Conservation (phyloP, 2,113 vertebrate genomes). For the Notothenia coriiceps region DNA sequence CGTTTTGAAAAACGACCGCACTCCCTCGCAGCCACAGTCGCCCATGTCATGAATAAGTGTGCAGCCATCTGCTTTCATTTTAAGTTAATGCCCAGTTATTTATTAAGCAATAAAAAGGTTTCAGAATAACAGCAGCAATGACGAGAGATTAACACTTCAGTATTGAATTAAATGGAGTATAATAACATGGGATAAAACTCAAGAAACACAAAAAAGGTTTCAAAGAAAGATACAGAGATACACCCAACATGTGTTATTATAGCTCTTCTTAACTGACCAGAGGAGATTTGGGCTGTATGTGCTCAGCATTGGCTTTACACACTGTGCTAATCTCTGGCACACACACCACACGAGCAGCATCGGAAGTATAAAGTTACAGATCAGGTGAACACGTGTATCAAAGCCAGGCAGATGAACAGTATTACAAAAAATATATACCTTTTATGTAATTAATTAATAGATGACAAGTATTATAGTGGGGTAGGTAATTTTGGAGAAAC, state of each 20-base stretch:
- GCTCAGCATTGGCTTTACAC: slow-evolving; percentile 12
- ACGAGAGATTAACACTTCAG: not conserved
- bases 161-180: not conserved
- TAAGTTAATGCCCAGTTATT: not conserved
- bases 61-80: not conserved
- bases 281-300: slow-evolving; percentile 36
- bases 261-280: slow-evolving; percentile 34
- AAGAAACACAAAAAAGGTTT: slow-evolving; percentile 5
- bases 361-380: not conserved
- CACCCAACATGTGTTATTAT: not conserved
- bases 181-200: not conserved
- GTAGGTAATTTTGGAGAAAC: no score
- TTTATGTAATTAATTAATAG: not conserved
- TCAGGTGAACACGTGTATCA: not conserved
- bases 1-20: no score
- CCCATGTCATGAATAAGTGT: no score
- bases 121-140: not conserved
- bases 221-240: not conserved
- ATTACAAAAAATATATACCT: not conserved
- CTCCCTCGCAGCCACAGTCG: no score
- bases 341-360: slow-evolving; percentile 4
- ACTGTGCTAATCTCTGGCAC: slow-evolving; percentile 53
- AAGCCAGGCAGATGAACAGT: not conserved
- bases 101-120: not conserved
- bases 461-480: not conserved